A percentile compares a stretch with the other conserved stretches of the same genome.
Evolutionary conservation across 2,113 vertebrate genomes (phyloP).

Genomic region (Trinectes maculatus): DNA sequence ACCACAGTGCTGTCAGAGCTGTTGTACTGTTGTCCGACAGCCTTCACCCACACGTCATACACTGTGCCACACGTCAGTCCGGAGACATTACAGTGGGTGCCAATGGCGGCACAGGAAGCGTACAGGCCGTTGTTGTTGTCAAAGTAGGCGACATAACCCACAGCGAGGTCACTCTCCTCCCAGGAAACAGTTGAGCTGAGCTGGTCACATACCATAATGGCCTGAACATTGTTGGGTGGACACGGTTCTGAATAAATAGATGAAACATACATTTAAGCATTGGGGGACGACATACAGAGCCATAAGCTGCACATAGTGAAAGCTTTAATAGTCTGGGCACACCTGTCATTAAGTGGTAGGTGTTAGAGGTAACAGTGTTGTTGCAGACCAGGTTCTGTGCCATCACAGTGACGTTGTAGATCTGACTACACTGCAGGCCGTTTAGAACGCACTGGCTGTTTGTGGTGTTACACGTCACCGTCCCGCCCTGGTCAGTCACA

Average conservation of each 20-base stretch:
- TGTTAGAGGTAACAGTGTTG: slow-evolving; percentile 38
- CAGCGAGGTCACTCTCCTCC: slow-evolving; percentile 63
- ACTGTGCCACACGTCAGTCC: slow-evolving; percentile 71
- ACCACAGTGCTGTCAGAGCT: slow-evolving; percentile 68
- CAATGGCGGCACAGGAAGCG: slow-evolving; percentile 29
- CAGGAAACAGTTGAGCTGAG: slow-evolving; percentile 64
- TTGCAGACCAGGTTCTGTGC: slow-evolving; percentile 70
- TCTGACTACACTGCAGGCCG: slow-evolving; percentile 65
- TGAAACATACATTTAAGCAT: background rate
- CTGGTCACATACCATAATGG: slow-evolving; percentile 54
- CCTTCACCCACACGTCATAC: slow-evolving; percentile 67
- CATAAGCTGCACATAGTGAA: background rate
- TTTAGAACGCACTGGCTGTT: slow-evolving; percentile 62
- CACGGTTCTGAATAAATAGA: slow-evolving; percentile 68
- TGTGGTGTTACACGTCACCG: slow-evolving; percentile 49
- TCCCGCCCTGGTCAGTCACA: slow-evolving; percentile 47
- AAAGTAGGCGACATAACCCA: slow-evolving; percentile 69
- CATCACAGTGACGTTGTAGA: slow-evolving; percentile 73
- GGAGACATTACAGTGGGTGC: slow-evolving; percentile 54
- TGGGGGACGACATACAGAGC: background rate
- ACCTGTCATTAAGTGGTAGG: slow-evolving; percentile 68
- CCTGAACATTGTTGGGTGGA: slow-evolving; percentile 64
- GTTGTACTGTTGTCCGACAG: slow-evolving; percentile 63
- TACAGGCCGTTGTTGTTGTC: slow-evolving; percentile 36
- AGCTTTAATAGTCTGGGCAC: slow-evolving; percentile 12